A percentile compares a stretch with the other conserved stretches of the same genome.
These are phyloP conservation scores for Forpus xanthops DNA, from an alignment of 2,797 vertebrate genomes.

Conservation along the genomic window DNA sequence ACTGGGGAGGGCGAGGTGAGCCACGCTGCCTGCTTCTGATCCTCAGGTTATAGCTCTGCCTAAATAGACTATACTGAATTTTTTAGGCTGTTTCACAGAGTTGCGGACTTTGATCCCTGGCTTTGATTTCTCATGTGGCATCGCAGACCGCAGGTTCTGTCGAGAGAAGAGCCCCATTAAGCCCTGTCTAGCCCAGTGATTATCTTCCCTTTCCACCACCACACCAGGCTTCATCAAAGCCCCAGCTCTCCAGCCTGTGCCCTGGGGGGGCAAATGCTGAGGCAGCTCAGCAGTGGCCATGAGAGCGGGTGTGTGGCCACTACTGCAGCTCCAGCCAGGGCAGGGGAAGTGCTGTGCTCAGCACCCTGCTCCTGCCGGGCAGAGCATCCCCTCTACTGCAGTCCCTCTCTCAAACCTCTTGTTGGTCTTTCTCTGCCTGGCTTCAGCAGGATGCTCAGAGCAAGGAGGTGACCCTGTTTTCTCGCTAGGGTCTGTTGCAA, in stretches of 20 bases:
- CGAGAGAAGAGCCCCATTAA: constrained; percentile 29
- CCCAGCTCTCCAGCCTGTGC: neutral
- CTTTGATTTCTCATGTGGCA: constrained; percentile 37
- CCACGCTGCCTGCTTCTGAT: constrained; percentile 38
- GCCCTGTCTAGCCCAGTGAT: neutral
- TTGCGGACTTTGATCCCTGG: constrained; percentile 46
- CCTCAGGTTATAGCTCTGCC: constrained; percentile 47
- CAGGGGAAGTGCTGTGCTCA: neutral
- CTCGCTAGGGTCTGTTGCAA: neutral
- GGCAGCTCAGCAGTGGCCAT: neutral
- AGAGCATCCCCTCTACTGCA: neutral
- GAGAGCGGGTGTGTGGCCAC: rapidly evolving
- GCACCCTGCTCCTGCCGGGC: neutral
- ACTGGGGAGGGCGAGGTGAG: neutral
- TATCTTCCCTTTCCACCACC: neutral
- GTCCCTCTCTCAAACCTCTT: neutral
- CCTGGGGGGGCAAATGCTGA: neutral
- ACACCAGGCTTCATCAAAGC: neutral
- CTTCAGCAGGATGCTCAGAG: neutral
- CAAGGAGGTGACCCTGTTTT: neutral
- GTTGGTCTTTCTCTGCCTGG: neutral
- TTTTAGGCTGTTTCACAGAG: constrained; percentile 30
- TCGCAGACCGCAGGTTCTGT: neutral
- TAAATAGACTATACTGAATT: constrained; percentile 53
- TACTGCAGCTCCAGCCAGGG: neutral